Evolutionary conservation across 2,113 vertebrate genomes (phyloP).

Genomic region (Charina bottae): DNA sequence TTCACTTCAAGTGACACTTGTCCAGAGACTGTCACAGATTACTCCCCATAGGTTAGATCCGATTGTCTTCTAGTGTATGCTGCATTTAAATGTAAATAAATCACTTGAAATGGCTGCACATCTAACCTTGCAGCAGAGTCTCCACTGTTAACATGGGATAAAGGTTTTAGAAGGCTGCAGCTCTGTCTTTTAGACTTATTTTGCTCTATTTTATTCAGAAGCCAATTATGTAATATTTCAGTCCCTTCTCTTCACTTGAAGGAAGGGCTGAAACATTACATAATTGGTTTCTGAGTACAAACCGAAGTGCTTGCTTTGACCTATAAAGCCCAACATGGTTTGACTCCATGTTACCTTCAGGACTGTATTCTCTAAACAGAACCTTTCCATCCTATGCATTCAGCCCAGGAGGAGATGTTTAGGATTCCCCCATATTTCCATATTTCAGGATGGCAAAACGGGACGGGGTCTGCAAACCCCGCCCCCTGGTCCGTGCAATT

Average conservation of each 20-base stretch:
- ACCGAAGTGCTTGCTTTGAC: neutral
- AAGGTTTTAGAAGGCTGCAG: constrained; percentile 1
- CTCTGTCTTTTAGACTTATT: neutral
- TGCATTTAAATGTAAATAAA: neutral
- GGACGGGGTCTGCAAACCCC: too few relatives aligned
- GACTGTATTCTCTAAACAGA: neutral
- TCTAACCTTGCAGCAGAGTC: accelerated
- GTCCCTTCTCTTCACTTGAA: neutral
- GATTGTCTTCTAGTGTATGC: neutral
- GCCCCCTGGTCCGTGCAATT: too few relatives aligned
- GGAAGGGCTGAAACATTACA: neutral
- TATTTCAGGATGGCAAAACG: too few relatives aligned
- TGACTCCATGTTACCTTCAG: neutral
- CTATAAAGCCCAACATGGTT: neutral
- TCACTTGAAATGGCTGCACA: neutral
- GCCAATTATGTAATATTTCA: neutral
- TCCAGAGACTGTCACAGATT: neutral
- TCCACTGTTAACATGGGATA: accelerated
- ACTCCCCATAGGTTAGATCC: neutral
- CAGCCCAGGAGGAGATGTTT: neutral
- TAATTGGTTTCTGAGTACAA: neutral
- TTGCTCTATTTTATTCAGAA: neutral
- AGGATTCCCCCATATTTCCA: too few relatives aligned
- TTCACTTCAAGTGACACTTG: neutral
- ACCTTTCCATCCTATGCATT: neutral